Conservation (phyloP, 2,888 invertebrate genomes). For the Sthenelais limicola region DNA sequence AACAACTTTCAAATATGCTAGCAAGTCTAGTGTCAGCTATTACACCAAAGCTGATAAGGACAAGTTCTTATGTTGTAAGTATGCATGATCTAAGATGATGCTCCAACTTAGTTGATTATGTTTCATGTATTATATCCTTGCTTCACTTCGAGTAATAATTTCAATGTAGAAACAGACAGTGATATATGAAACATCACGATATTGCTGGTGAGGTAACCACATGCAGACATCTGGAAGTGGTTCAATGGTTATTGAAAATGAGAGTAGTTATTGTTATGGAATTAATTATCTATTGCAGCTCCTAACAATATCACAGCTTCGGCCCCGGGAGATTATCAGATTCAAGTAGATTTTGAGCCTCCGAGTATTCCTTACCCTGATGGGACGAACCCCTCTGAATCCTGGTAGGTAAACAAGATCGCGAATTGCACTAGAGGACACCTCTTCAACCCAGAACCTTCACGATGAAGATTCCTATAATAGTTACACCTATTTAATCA, state of each 20-base stretch:
- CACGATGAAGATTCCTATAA: too few relatives aligned
- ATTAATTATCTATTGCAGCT: constrained; percentile 46
- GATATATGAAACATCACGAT: too few relatives aligned
- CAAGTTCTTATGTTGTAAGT: constrained; percentile 53
- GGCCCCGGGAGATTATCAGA: constrained; percentile 52
- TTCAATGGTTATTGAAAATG: too few relatives aligned
- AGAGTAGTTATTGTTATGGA: too few relatives aligned
- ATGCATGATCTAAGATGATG: too few relatives aligned
- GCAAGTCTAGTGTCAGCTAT: constrained; percentile 38
- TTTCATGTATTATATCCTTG: too few relatives aligned
- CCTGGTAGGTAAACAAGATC: background rate
- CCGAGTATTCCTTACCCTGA: constrained; percentile 41
- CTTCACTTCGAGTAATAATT: too few relatives aligned
- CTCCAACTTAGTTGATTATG: too few relatives aligned
- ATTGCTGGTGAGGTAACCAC: too few relatives aligned
- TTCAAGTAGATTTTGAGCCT: constrained; percentile 53
- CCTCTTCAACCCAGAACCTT: background rate
- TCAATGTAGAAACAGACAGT: too few relatives aligned
- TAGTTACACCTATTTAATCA: too few relatives aligned
- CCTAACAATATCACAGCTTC: constrained; percentile 52
- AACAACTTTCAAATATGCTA: constrained; percentile 39
- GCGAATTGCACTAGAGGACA: background rate
- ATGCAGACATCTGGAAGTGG: too few relatives aligned
- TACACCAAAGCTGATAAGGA: constrained; percentile 45
- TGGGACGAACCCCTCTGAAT: background rate